Percentiles rank a stretch among this genome's conserved stretches.
phyloP scores from a whole-genome alignment of 2,113 vertebrate species.

The Ancistrus triradiatus region DNA sequence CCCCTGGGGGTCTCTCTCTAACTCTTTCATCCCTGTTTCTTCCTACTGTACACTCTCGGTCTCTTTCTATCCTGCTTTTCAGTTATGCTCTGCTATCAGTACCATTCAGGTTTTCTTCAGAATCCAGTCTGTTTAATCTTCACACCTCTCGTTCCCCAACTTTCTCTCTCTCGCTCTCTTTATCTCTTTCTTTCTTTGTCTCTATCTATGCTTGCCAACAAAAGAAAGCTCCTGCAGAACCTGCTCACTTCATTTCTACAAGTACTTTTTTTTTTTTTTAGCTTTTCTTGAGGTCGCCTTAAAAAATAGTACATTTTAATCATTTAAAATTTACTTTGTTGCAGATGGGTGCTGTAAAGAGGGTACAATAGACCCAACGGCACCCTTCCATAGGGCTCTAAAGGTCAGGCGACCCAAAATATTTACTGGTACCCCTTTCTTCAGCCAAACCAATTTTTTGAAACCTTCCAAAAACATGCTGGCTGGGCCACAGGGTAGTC shows the following conservation, averaged over 20 bases:
- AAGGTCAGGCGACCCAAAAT: too few species aligned
- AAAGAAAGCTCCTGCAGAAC: background rate
- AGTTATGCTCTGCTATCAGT: background rate
- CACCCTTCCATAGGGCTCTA: too few species aligned
- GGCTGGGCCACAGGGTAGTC: too few species aligned
- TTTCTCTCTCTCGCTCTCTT: too few species aligned
- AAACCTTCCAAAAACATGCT: too few species aligned
- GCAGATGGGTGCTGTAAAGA: too few species aligned
- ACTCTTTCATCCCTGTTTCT: background rate
- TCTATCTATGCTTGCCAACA: background rate
- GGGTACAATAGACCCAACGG: too few species aligned
- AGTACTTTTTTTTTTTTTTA: background rate
- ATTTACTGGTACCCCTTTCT: too few species aligned
- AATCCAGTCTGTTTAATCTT: background rate
- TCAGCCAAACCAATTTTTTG: too few species aligned
- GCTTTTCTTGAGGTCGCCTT: background rate
- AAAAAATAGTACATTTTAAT: background rate
- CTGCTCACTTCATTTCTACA: background rate
- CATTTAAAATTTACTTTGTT: too few species aligned
- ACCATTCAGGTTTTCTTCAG: slow-evolving; percentile 9
- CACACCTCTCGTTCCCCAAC: too few species aligned
- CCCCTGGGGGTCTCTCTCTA: slow-evolving; percentile 13
- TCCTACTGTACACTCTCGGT: background rate
- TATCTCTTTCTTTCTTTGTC: background rate
- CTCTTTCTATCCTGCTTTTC: background rate